Percentiles rank a stretch among this genome's conserved stretches.
These are phyloP conservation scores for Molothrus ater DNA, from an alignment of 2,797 vertebrate genomes.

Conservation along the genomic window DNA sequence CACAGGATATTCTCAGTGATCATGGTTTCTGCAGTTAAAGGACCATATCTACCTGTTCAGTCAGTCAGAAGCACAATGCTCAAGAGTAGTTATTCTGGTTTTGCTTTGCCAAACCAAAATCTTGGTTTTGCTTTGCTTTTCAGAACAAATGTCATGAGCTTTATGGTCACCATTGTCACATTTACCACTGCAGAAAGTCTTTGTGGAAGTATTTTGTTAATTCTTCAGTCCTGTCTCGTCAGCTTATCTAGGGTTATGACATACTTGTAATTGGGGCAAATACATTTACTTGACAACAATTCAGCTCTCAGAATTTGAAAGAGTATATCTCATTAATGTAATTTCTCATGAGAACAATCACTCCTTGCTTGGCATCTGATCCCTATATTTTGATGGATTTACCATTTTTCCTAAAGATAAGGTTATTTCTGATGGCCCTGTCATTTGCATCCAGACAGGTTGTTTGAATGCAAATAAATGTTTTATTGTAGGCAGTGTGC, in stretches of 20 bases:
- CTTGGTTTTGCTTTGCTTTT: no score
- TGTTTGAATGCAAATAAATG: not conserved
- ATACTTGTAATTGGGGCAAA: not conserved
- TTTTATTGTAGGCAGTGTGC: not conserved
- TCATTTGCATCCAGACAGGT: not conserved
- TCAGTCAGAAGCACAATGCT: not conserved
- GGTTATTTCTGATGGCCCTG: not conserved
- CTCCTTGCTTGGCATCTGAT: not conserved
- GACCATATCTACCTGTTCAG: not conserved
- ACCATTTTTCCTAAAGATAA: not conserved
- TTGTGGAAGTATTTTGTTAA: not conserved
- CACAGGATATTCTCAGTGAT: not conserved
- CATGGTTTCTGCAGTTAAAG: not conserved
- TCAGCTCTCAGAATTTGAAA: not conserved
- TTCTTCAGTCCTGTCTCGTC: not conserved
- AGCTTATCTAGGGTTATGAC: not conserved
- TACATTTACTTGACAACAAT: not conserved
- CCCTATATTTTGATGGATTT: not conserved
- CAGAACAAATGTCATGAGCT: not conserved
- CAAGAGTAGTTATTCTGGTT: not conserved
- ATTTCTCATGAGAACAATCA: not conserved
- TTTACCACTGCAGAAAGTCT: not conserved
- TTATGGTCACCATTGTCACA: not conserved
- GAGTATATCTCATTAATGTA: not conserved
- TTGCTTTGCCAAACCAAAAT: not conserved